These are phyloP conservation scores for Agrilus planipennis DNA, from an alignment of 1,140 invertebrate genomes.

Conservation along the genomic window DNA sequence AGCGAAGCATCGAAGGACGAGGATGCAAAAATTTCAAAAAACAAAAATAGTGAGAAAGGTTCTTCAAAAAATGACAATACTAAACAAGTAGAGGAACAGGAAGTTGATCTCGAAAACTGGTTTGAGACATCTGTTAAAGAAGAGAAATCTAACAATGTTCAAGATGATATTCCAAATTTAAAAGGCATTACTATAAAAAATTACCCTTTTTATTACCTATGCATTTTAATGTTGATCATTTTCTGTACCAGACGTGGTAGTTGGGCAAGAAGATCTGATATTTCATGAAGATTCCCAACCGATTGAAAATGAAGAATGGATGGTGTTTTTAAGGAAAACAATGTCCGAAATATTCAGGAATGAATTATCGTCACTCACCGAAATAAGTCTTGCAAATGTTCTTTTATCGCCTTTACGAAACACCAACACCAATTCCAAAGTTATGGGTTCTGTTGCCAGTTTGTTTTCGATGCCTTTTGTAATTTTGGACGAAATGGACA, in stretches of 20 bases:
- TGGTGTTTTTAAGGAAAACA: constrained; percentile 56
- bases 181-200: too few species aligned
- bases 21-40: too few species aligned
- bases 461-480: constrained; percentile 59
- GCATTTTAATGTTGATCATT: too few species aligned
- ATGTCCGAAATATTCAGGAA: constrained; percentile 60
- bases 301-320: constrained; percentile 76
- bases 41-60: too few species aligned
- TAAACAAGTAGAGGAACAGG: neutral
- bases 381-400: constrained; percentile 52
- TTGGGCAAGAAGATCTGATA: constrained; percentile 22
- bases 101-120: too few species aligned
- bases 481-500: constrained; percentile 37
- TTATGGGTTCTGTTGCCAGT: constrained; percentile 55
- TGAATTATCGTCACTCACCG: constrained; percentile 56
- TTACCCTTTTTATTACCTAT: too few species aligned
- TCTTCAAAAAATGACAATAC: neutral
- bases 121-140: neutral
- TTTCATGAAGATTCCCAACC: constrained; percentile 39
- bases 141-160: neutral
- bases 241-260: too few species aligned
- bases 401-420: constrained; percentile 58
- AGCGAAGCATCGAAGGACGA: neutral
- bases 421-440: constrained; percentile 46
- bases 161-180: neutral